Base-by-base conservation (phyloP, 2,888 invertebrate genomes). In the Cryptocephalus moraei region DNA sequence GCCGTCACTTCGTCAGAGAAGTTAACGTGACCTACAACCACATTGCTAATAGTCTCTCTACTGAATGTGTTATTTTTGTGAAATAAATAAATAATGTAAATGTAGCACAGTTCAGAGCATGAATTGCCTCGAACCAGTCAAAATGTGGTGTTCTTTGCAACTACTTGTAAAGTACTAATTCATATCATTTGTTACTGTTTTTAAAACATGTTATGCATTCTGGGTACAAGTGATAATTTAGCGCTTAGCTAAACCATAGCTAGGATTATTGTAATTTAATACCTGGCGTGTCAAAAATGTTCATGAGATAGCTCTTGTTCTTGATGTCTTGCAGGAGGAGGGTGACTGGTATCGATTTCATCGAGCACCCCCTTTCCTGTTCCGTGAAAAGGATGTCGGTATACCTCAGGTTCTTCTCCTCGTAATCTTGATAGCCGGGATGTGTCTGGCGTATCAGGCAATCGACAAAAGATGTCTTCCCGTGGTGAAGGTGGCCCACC, bases 1-100 rank as follows among this genome's bases (percentile, higher is more conserved):
- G 99, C 96, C 0, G 97, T 95, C 3, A 91, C 94, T 74, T 99
- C 99, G 73, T 99, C 99, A 32, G 96, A 96, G 69, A 97, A 99
- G 69, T 99, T 99, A 0, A 99, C 97, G 74, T 99, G 99, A 1
- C 97, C 85, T 80, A 59, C 42, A 62, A 63, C 53, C 8, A 2
- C 9, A 39, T 9, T 14, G 4, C 10, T 14, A 10, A 39, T 10
- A 9, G 13, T 9, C 8, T 39, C 6, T 10, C 8, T 9, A 39
- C 10, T 1, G n/a, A 9, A 14, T 9, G 10, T 9, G 10, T 9
- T 39, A 14, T 14, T 39, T 9, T 10, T 39, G 10, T 39, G 1
- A 39, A n/a, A n/a, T n/a, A n/a, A n/a, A n/a, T n/a, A n/a, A n/a
- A n/a, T n/a, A n/a, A n/a, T n/a, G n/a, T n/a, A n/a, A n/a, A n/a